Conservation (phyloP, 2,888 invertebrate genomes). For the Auanema sp. region DNA sequence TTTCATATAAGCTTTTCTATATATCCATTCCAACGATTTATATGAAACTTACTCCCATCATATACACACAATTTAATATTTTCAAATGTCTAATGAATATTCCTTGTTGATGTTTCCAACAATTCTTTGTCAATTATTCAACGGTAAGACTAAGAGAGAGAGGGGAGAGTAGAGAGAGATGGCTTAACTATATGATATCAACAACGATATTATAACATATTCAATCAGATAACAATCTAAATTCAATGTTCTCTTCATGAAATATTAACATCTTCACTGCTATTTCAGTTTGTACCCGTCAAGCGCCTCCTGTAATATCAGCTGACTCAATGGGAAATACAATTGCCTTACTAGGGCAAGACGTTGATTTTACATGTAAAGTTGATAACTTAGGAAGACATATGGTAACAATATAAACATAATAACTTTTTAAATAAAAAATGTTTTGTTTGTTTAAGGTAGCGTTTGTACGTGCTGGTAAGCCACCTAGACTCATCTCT, state of each 20-base stretch:
- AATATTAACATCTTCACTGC: no score
- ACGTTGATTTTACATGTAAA: constrained; percentile 60
- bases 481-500: constrained; percentile 55
- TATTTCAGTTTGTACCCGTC: constrained; percentile 58
- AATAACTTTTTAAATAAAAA: not conserved
- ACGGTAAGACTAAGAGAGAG: constrained; percentile 44
- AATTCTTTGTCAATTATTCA: constrained; percentile 54
- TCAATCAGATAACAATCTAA: not conserved
- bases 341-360: constrained; percentile 58
- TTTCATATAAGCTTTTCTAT: no score
- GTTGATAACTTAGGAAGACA: constrained; percentile 67
- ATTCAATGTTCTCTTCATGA: not conserved
- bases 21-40: no score
- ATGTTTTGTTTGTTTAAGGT: constrained; percentile 37
- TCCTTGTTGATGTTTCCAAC: constrained; percentile 51
- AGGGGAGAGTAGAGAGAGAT: no score
- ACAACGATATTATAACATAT: not conserved
- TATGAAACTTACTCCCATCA: no score
- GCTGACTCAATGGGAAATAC: constrained; percentile 56
- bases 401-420: constrained; percentile 59
- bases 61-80: no score
- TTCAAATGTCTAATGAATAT: constrained; percentile 11
- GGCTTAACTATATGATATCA: not conserved
- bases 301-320: constrained; percentile 46
- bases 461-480: constrained; percentile 58